Conservation (phyloP, 2,113 vertebrate genomes). For the Meles meles region DNA sequence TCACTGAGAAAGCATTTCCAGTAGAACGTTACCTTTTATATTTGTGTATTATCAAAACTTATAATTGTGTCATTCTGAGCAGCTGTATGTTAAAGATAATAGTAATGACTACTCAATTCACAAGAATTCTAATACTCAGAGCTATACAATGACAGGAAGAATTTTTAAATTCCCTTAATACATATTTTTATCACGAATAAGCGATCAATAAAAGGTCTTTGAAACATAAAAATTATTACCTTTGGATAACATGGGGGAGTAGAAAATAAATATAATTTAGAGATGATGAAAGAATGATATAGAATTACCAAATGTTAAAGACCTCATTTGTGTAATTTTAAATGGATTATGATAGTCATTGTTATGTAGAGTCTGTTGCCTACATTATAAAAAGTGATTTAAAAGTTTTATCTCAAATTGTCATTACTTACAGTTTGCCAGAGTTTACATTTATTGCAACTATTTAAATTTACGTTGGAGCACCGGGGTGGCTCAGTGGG, state of each 20-base stretch:
- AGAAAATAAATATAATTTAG: constrained; percentile 23
- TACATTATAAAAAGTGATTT: constrained; percentile 1
- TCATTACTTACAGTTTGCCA: background rate
- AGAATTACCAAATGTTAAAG: background rate
- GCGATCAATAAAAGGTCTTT: constrained; percentile 7
- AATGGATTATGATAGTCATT: background rate
- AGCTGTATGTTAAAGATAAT: background rate
- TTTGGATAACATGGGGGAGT: background rate
- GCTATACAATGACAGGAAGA: background rate
- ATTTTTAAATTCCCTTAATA: background rate
- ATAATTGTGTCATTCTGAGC: background rate
- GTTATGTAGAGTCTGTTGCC: background rate
- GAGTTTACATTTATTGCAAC: background rate
- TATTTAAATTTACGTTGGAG: background rate
- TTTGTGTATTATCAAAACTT: constrained; percentile 3
- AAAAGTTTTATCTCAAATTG: constrained; percentile 1
- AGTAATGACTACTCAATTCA: background rate
- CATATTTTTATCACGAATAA: background rate
- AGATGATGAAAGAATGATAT: background rate
- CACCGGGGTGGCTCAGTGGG: too few species aligned
- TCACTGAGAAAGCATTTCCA: background rate
- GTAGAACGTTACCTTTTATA: background rate
- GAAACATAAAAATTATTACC: background rate
- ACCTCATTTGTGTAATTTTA: background rate
- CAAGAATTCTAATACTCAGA: background rate